phyloP scores from a whole-genome alignment of 2,113 vertebrate genomes.

The Meleagris gallopavo region DNA sequence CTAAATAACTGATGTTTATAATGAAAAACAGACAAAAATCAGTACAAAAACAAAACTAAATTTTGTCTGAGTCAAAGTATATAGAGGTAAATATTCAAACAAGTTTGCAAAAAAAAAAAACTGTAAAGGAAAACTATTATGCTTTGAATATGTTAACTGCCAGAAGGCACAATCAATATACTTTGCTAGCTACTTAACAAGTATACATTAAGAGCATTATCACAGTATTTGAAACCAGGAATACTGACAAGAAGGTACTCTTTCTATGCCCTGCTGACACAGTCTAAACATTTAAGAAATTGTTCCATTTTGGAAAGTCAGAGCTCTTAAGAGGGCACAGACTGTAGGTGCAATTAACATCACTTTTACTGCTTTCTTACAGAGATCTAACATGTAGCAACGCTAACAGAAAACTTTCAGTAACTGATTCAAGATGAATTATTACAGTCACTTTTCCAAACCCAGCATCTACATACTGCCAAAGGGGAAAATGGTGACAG shows the following conservation, averaged over 20 bases:
- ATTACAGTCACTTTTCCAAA: rapidly evolving
- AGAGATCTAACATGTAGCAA: not conserved
- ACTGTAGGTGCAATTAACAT: not conserved
- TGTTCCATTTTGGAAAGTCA: not conserved
- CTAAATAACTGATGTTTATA: not conserved
- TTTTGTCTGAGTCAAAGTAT: not conserved
- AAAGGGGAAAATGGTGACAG: not conserved
- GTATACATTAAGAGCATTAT: not conserved
- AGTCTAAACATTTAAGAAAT: not conserved
- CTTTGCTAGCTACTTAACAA: not conserved
- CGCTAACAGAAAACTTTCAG: not conserved
- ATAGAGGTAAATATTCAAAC: not conserved
- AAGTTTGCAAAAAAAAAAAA: not conserved
- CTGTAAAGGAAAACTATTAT: not conserved
- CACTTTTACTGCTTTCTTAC: not conserved
- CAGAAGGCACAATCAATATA: not conserved
- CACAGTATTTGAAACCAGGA: not conserved
- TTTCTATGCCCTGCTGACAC: not conserved
- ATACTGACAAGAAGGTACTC: not conserved
- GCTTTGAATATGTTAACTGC: not conserved
- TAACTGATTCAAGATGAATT: not conserved
- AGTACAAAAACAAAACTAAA: not conserved
- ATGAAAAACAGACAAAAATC: not conserved
- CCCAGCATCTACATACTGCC: not conserved
- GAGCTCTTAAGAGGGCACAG: not conserved